Evolutionary conservation across 2,888 invertebrate species (phyloP).

Genomic region (Panopea generosa): DNA sequence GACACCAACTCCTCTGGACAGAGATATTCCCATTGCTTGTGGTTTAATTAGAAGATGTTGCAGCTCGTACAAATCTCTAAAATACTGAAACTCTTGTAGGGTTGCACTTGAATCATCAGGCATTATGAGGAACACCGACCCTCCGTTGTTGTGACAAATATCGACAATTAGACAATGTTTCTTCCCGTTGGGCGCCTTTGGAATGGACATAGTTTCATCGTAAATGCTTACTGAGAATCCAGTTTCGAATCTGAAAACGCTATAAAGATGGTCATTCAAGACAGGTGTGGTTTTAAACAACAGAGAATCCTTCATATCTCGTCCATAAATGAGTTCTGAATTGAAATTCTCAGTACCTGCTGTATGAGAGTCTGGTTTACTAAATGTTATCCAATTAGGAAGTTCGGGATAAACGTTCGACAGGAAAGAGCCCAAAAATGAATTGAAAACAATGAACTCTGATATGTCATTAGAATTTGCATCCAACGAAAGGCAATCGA

Average conservation of each 20-base stretch:
- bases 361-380: constrained; percentile 1
- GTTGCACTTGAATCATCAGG: constrained; percentile 29
- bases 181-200: constrained; percentile 5
- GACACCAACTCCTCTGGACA: too few species aligned
- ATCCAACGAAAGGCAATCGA: constrained; percentile 24
- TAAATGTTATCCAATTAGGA: constrained; percentile 31
- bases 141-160: constrained; percentile 27
- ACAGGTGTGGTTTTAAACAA: constrained; percentile 30
- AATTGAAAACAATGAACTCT: constrained; percentile 20
- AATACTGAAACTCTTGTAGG: constrained; percentile 10
- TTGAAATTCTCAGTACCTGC: constrained; percentile 16
- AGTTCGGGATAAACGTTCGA: not conserved
- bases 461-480: constrained; percentile 22
- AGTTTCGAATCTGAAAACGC: constrained; percentile 18
- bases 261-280: constrained; percentile 9
- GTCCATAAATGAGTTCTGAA: constrained; percentile 20
- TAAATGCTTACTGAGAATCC: constrained; percentile 23
- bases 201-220: constrained; percentile 19
- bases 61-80: constrained; percentile 10
- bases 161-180: constrained; percentile 42
- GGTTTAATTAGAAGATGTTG: constrained; percentile 17
- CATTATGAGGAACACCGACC: constrained; percentile 34
- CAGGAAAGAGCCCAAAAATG: constrained; percentile 29
- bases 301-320: not conserved
- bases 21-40: too few species aligned